phyloP scores from a whole-genome alignment of 2,797 vertebrate species.

The Danio tinwini region DNA sequence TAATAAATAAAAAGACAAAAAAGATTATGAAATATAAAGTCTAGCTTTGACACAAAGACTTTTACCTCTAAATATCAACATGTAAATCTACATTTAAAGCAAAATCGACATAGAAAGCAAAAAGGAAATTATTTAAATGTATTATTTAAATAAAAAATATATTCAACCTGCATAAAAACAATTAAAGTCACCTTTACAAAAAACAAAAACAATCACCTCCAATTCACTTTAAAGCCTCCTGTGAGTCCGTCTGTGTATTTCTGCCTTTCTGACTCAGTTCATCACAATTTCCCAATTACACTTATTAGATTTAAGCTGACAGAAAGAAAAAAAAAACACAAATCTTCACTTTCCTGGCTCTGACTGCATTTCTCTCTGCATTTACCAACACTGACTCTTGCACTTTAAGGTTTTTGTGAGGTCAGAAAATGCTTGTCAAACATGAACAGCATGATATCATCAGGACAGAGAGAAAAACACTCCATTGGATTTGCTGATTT shows the following conservation, averaged over 20 bases:
- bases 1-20: not conserved
- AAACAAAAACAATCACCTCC: too few species aligned
- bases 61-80: too few species aligned
- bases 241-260: not conserved
- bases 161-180: too few species aligned
- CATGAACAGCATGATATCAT: not conserved
- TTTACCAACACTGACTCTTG: not conserved
- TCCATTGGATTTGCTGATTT: slow-evolving; percentile 2
- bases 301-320: slow-evolving; percentile 56
- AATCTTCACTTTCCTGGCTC: slow-evolving; percentile 45
- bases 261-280: slow-evolving; percentile 18
- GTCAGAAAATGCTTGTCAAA: not conserved
- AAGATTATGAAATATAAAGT: too few species aligned
- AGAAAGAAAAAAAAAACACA: slow-evolving; percentile 54
- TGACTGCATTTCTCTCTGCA: slow-evolving; percentile 56
- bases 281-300: slow-evolving; percentile 59
- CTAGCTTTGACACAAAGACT: too few species aligned
- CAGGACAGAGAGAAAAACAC: not conserved
- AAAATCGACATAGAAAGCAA: too few species aligned
- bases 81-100: too few species aligned
- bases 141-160: too few species aligned
- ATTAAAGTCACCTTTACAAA: too few species aligned
- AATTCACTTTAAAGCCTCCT: not conserved
- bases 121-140: too few species aligned
- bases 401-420: not conserved